Evolutionary conservation across 2,888 invertebrate species (phyloP).

Genomic region (Orthosia gracilis): DNA sequence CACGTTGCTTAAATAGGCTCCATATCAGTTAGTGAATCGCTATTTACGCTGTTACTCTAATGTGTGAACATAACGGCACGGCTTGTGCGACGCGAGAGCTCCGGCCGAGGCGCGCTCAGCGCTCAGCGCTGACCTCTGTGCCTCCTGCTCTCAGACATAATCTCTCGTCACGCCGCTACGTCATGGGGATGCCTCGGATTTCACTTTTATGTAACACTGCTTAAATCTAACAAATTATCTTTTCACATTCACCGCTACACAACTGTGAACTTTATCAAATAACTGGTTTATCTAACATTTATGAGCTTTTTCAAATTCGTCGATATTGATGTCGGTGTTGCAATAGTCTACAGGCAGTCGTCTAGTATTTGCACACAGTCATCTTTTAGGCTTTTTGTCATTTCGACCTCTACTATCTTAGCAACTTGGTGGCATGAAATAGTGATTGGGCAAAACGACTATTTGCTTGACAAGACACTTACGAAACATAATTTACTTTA

Average conservation of each 20-base stretch:
- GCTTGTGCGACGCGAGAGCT: background rate
- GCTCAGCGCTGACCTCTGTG: conserved; percentile 34
- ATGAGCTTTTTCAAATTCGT: conserved; percentile 10
- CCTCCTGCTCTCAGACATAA: conserved; percentile 14
- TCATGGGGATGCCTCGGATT: conserved; percentile 33
- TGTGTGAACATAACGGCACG: background rate
- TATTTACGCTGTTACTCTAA: background rate
- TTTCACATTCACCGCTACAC: background rate
- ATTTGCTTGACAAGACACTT: conserved; percentile 2
- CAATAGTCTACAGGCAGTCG: conserved; percentile 18
- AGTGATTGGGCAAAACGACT: conserved; percentile 25
- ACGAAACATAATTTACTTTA: background rate
- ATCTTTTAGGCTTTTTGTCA: background rate
- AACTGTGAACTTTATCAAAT: background rate
- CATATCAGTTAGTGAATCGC: background rate
- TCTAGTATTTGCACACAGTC: background rate
- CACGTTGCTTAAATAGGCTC: background rate
- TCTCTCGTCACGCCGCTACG: conserved; percentile 18
- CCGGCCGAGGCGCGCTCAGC: background rate
- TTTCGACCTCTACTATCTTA: conserved; percentile 2
- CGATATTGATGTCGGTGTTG: conserved; percentile 19
- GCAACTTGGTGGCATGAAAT: conserved; percentile 3
- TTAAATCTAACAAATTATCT: background rate
- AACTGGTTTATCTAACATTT: conserved; percentile 29
- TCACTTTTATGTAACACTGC: conserved; percentile 48